Evolutionary conservation across 2,113 vertebrate species (phyloP), one percentile per base, ranked within the genome.

Genomic region (Hemibagrus wyckioides): DNA sequence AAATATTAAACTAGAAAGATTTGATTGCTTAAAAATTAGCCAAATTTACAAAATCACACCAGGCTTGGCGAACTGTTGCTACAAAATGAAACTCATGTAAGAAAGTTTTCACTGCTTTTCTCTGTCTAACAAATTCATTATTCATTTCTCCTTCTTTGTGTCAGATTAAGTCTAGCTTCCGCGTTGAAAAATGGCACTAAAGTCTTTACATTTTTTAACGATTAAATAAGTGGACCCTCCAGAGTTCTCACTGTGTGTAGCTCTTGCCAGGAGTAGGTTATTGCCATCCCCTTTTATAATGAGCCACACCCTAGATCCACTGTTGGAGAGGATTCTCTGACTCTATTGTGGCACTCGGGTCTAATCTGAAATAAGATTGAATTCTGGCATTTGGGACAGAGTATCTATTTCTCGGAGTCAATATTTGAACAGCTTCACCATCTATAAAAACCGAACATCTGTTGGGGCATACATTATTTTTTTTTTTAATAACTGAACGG

Each of bases 361-460:
- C 75, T 41, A 48, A 21, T 80, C 50, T 39, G 52, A 80, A 25
- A 80, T 80, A 80, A 80, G 30, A 56, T 80, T 36, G 52, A 13
- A 25, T 59, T 57, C 94, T 90, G 93, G 94, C 93, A 93, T 94
- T 95, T 95, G 92, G 73, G 85, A 65, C 52, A 94, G 93, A 94
- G 95, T 94, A 94, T 96, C 50, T 73, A 96, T 96, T 97, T 96
- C 95, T 93, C 93, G 95, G 92, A 96, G 96, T 97, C 96, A 96
- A 95, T 96, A 96, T 97, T 97, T 96, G 94, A 97, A 96, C 96
- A 95, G 96, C 96, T 95, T 96, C 95, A 61, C 96, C 95, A 95
- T 97, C 97, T 97, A 98, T 98, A 98, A 99, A 97, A 90, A 96
- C 3, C 96, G 95, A 98, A 97, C 98, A 99, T 99, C 98, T 99